phyloP scores from a whole-genome alignment of 2,113 vertebrate species.

The Hemicordylus capensis region DNA sequence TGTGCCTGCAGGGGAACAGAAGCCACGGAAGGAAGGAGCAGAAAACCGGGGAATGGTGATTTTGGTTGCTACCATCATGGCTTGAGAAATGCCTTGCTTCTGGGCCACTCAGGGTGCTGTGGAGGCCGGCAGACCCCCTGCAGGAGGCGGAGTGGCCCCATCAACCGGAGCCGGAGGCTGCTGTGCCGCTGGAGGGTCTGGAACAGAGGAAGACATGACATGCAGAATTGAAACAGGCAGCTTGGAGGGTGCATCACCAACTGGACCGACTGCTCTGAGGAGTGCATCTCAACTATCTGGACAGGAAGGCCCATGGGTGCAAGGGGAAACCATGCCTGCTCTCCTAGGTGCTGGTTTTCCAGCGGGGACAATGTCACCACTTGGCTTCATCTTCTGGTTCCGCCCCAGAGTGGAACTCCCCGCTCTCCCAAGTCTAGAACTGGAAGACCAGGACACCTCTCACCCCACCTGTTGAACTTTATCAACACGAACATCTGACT shows the following conservation, averaged over 20 bases:
- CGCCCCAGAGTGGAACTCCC: too few species aligned
- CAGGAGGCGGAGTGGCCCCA: slow-evolving; percentile 80
- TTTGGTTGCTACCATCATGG: slow-evolving; percentile 60
- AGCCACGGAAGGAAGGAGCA: slow-evolving; percentile 44
- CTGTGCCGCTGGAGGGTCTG: slow-evolving; percentile 75
- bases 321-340: too few species aligned
- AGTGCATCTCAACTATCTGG: too few species aligned
- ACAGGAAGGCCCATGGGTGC: too few species aligned
- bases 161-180: slow-evolving; percentile 72
- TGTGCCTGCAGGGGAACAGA: not conserved
- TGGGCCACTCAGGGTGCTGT: slow-evolving; percentile 72
- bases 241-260: accelerated
- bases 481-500: not conserved
- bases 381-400: too few species aligned
- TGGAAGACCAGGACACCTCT: too few species aligned
- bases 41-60: slow-evolving; percentile 53
- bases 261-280: not conserved
- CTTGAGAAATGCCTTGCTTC: slow-evolving; percentile 48
- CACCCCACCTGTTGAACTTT: too few species aligned
- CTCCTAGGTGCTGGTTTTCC: accelerated
- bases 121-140: slow-evolving; percentile 77
- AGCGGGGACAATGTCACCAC: accelerated
- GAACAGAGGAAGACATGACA: not conserved
- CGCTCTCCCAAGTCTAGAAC: too few species aligned
- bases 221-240: not conserved